Evolutionary conservation across 2,888 invertebrate genomes (phyloP), one percentile per base, ranked within the genome.

Genomic region (Strigamia transsilvanica): DNA sequence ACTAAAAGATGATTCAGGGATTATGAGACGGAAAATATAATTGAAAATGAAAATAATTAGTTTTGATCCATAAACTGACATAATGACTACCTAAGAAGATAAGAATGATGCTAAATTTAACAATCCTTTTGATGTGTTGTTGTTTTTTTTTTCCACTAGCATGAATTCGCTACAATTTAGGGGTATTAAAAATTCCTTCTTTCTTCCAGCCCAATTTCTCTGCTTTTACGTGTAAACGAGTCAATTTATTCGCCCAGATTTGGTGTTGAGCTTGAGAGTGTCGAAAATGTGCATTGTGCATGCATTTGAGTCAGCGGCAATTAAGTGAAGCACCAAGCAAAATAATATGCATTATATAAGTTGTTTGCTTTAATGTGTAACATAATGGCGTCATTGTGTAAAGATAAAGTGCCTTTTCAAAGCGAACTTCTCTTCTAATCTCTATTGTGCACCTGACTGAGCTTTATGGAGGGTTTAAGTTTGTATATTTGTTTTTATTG

Each of bases 301-400:
- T 46, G 46, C 46, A 46, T n/a, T 46, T 46, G 15, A 46, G 46
- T 46, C 46, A 46, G 46, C 21, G 21, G 6, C 56, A 56, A 56
- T 56, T 56, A 56, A 56, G 56, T 56, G 56, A 56, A 56, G 56
- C 56, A 56, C 56, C 56, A 56, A 13, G 56, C 56, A 56, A 56
- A 56, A 56, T 15, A 56, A 56, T 56, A 56, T 56, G 56, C 18
- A 56, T 56, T 56, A 56, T 56, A 56, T n/a, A 18, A n/a, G 15
- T 15, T 56, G 56, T 56, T 56, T 18, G 56, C 56, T 56, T 56
- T 56, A 56, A 56, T 56, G 56, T 18, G 18, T 56, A 56, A 56
- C 56, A 56, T 56, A 56, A 56, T 56, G 56, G 56, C 56, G 18
- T 56, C 56, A 56, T 56, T 56, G 56, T 56, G 56, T 56, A 46